phyloP scores from a whole-genome alignment of 2,888 invertebrate genomes.

The Actias luna region DNA sequence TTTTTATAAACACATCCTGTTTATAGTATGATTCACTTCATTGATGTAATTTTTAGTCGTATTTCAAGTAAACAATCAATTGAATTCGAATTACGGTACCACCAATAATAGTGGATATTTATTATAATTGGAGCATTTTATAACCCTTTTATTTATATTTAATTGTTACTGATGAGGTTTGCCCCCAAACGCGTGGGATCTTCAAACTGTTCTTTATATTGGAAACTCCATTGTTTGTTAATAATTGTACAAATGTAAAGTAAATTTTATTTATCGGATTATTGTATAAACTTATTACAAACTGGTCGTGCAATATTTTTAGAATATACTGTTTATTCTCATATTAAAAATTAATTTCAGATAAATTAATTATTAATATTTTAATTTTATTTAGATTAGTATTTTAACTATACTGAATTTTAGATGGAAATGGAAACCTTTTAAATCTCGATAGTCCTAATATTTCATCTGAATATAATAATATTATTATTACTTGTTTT shows the following conservation, averaged over 20 bases:
- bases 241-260: constrained; percentile 4
- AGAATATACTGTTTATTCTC: background rate
- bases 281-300: background rate
- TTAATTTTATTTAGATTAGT: too few species aligned
- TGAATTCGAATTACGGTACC: constrained; percentile 70
- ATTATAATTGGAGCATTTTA: constrained; percentile 72
- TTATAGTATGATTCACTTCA: constrained; percentile 68
- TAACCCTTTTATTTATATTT: constrained; percentile 74
- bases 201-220: constrained; percentile 28
- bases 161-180: constrained; percentile 72
- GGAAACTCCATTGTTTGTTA: constrained; percentile 6
- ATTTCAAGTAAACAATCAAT: constrained; percentile 77
- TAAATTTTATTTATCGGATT: background rate
- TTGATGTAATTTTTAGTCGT: constrained; percentile 66
- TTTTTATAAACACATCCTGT: constrained; percentile 42
- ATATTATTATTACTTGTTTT: too few species aligned
- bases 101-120: constrained; percentile 73
- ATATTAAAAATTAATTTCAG: background rate
- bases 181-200: constrained; percentile 58
- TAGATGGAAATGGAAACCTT: background rate
- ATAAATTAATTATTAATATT: background rate
- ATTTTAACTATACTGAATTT: too few species aligned
- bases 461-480: background rate
- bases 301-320: background rate
- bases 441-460: background rate